Percentiles rank a stretch among this genome's conserved stretches.
phyloP scores from a whole-genome alignment of 2,113 vertebrate species.

The Percopsis transmontana region DNA sequence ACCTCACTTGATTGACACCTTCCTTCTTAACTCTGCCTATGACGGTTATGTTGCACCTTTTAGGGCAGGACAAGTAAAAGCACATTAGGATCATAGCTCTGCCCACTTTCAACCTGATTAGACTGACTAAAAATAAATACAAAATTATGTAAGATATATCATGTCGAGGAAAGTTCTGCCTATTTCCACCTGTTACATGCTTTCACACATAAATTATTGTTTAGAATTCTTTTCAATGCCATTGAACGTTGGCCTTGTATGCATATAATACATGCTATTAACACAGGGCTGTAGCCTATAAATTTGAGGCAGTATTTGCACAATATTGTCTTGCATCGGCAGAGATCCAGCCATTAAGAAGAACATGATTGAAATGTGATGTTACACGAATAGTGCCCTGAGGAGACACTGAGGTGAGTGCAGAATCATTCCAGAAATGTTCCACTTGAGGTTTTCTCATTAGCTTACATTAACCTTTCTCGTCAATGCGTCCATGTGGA shows the following conservation, averaged over 20 bases:
- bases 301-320: slow-evolving; percentile 15
- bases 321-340: background rate
- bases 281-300: background rate
- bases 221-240: background rate
- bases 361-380: slow-evolving; percentile 62
- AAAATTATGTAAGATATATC: too few species aligned
- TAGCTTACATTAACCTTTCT: slow-evolving; percentile 64
- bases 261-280: background rate
- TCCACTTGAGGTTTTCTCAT: slow-evolving; percentile 72
- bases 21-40: too few species aligned
- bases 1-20: too few species aligned
- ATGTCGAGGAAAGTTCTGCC: slow-evolving; percentile 12
- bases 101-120: too few species aligned
- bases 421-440: slow-evolving; percentile 63
- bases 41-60: too few species aligned
- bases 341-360: slow-evolving; percentile 48
- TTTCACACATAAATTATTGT: background rate
- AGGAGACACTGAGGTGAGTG: slow-evolving; percentile 48
- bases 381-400: slow-evolving; percentile 41
- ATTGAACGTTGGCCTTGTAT: slow-evolving; percentile 6
- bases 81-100: too few species aligned
- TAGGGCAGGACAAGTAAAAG: too few species aligned
- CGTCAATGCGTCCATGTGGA: slow-evolving; percentile 32
- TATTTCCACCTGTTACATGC: too few species aligned
- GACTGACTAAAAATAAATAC: too few species aligned